These are phyloP conservation scores for Lethrus apterus DNA, from an alignment of 1,140 invertebrate species.

Conservation along the genomic window DNA sequence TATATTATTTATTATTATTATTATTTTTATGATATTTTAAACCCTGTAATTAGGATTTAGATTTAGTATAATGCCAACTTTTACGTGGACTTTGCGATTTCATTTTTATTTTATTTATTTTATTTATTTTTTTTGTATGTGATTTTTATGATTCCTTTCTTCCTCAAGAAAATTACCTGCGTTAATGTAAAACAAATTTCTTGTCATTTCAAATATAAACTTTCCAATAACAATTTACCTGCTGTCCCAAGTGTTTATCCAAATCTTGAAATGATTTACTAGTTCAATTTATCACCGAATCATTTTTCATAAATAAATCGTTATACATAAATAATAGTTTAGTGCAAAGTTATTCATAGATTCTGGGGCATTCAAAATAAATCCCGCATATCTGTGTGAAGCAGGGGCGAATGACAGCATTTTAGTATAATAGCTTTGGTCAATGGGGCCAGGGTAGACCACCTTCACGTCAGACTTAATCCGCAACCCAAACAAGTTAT, in stretches of 20 bases:
- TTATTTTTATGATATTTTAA: too few relatives aligned
- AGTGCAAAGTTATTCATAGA: conserved; percentile 10
- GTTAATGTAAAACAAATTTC: too few relatives aligned
- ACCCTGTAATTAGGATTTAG: too few relatives aligned
- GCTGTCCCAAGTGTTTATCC: conserved; percentile 2
- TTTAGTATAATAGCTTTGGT: conserved; percentile 12
- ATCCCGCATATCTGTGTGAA: conserved; percentile 12
- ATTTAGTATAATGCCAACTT: too few relatives aligned
- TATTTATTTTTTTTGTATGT: too few relatives aligned
- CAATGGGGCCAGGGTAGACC: conserved; percentile 7
- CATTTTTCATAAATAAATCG: conserved; percentile 11
- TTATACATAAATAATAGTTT: conserved; percentile 13
- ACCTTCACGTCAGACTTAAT: conserved; percentile 10
- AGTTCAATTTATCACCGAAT: conserved; percentile 9
- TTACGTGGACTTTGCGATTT: too few relatives aligned
- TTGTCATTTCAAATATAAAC: too few relatives aligned
- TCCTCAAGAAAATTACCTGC: too few relatives aligned
- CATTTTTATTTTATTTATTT: too few relatives aligned
- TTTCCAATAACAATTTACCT: conserved; percentile 13
- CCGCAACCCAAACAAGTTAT: conserved; percentile 11
- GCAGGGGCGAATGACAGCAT: conserved; percentile 12
- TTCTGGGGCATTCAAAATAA: conserved; percentile 2
- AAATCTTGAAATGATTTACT: conserved; percentile 10
- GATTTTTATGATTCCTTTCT: too few relatives aligned
- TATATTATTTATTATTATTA: too few relatives aligned